phyloP scores from a whole-genome alignment of 2,113 vertebrate genomes.

The Chaetura pelagica region DNA sequence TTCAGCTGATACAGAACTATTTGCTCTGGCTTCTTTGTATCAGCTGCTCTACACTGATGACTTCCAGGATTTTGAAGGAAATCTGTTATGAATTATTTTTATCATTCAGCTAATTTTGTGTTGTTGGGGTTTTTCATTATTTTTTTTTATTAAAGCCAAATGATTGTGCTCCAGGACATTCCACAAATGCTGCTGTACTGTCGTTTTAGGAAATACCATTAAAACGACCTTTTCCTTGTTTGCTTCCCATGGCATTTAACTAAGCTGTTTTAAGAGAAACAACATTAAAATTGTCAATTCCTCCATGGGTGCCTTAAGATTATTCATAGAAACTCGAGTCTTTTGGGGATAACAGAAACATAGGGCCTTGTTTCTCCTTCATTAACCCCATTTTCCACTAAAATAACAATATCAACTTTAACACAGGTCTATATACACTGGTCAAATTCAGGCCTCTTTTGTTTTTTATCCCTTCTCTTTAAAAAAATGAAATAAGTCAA shows the following conservation, averaged over 20 bases:
- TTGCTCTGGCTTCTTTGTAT: neutral
- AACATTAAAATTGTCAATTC: conserved; percentile 21
- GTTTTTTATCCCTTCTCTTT: neutral
- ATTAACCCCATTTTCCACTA: neutral
- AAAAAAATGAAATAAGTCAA: neutral
- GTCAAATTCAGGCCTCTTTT: neutral
- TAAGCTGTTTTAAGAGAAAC: conserved; percentile 21
- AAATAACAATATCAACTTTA: neutral
- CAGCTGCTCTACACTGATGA: conserved; percentile 1
- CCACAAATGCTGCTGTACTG: conserved; percentile 37
- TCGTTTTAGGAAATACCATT: conserved; percentile 38
- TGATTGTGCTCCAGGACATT: conserved; percentile 44
- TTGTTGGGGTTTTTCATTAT: neutral
- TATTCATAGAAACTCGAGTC: neutral
- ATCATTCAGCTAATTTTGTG: conserved; percentile 41
- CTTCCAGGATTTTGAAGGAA: neutral
- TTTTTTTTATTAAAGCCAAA: conserved; percentile 57
- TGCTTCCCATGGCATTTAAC: conserved; percentile 42
- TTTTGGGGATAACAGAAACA: neutral
- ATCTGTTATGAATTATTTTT: conserved; percentile 42
- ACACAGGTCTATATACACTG: neutral
- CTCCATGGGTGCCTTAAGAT: neutral
- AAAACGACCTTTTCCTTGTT: conserved; percentile 7
- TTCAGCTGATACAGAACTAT: neutral
- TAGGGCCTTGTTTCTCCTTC: neutral